Conservation (phyloP, 2,797 vertebrate genomes). For the Gallinago solitaria region DNA sequence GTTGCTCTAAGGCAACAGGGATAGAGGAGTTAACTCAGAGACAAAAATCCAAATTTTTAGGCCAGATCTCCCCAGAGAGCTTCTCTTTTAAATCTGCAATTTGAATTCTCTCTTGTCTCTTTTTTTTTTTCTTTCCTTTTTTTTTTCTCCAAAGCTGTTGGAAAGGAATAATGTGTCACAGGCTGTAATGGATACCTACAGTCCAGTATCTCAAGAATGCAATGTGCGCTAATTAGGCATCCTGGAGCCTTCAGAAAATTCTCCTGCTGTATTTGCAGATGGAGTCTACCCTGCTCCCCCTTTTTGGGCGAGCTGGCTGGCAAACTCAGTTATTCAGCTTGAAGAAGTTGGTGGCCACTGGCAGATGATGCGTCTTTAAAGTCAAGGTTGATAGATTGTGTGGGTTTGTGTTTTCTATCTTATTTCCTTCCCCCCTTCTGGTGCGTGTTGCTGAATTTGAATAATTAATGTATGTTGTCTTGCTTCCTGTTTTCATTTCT, state of each 20-base stretch:
- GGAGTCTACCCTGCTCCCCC: not conserved
- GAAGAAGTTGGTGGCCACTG: not conserved
- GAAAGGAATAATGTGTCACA: not conserved
- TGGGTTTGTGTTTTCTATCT: not conserved
- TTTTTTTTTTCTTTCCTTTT: too few relatives aligned
- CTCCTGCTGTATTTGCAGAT: not conserved
- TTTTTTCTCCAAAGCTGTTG: not conserved
- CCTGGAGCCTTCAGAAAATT: slow-evolving; percentile 29
- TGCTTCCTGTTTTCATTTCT: slow-evolving; percentile 68
- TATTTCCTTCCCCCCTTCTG: not conserved
- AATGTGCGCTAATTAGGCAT: slow-evolving; percentile 43
- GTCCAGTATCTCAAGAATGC: not conserved
- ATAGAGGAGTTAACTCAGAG: not conserved
- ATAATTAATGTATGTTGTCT: slow-evolving; percentile 69
- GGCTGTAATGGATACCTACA: not conserved
- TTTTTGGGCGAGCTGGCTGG: not conserved
- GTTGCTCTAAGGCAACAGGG: not conserved
- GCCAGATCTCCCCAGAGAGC: not conserved
- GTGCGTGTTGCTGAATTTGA: slow-evolving; percentile 37
- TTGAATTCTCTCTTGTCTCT: not conserved
- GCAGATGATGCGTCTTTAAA: not conserved
- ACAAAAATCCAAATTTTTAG: not conserved
- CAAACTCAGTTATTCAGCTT: not conserved
- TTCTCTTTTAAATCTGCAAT: not conserved
- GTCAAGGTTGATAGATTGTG: not conserved